Conservation (phyloP, 2,113 vertebrate genomes). For the Calonectris borealis region DNA sequence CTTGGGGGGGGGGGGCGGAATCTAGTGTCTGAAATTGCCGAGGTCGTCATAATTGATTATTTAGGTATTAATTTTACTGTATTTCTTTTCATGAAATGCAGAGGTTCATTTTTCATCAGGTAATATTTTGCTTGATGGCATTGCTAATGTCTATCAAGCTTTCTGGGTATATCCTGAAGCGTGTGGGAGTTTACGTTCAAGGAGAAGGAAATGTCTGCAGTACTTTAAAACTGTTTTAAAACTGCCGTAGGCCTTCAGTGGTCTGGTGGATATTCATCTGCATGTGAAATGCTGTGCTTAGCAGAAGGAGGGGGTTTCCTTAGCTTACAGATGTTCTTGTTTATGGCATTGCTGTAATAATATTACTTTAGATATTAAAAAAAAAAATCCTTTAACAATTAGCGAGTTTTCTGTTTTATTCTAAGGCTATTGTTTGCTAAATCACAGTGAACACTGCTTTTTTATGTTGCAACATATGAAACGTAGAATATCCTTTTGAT, state of each 20-base stretch:
- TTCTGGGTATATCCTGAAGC: background rate
- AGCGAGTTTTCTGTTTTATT: background rate
- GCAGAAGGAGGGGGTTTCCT: background rate
- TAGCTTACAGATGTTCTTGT: background rate
- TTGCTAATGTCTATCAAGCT: background rate
- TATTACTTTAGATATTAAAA: background rate
- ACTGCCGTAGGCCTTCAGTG: background rate
- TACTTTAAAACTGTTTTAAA: accelerated
- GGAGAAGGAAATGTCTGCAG: background rate
- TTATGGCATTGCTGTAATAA: too few relatives aligned
- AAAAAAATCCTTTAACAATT: background rate
- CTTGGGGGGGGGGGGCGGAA: background rate
- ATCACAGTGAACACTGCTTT: background rate
- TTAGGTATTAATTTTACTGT: background rate
- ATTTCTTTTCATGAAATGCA: background rate
- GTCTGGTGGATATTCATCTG: accelerated
- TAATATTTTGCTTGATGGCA: too few relatives aligned
- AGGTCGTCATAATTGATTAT: background rate
- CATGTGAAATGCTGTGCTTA: accelerated
- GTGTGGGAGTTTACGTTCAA: accelerated
- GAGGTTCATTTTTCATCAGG: background rate
- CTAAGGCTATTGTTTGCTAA: background rate
- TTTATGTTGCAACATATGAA: accelerated
- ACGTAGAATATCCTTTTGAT: background rate
- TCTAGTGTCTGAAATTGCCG: background rate